Evolutionary conservation across 2,888 invertebrate genomes (phyloP), one percentile per base, ranked within the genome.

Genomic region (Synanthedon vespiformis): DNA sequence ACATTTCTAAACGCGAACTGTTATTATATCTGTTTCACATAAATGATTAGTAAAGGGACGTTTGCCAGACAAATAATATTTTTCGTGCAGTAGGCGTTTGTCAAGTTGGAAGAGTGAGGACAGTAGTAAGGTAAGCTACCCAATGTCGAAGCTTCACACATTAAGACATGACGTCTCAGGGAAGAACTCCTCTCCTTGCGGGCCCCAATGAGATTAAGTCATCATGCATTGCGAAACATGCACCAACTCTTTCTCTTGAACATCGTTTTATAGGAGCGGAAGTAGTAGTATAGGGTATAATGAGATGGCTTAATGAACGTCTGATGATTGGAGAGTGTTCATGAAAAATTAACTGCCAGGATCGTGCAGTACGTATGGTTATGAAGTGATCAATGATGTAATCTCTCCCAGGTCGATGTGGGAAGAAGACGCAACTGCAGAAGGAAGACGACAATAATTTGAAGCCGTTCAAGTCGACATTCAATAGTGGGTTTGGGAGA

Each of bases 381-480:
- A 73, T 78, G 72, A 72, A 70, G 70, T 74, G 75, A 77, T 65
- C 67, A 63, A 77, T 74, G 70, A 69, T 65, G 72, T 67, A 68
- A 78, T 77, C 73, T 74, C 72, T 73, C 80, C 78, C 80, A 72
- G 34, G 84, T 81, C 74, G 56, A 68, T 70, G 64, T 73, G 82
- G 78, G 77, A 72, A 73, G 74, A 76, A 75, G 72, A 76, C 70
- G 63, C 73, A 64, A 73, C 74, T 73, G 71, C 70, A 70, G 74
- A 78, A 77, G 72, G 68, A 64, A 74, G 72, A 76, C 72, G 72
- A 84, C 82, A 81, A 70, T 65, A 67, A 80, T 68, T 62, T 68
- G 44, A 44, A 44, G 44, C 44, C 44, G 44, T 44, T 44, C 68
- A 70, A 68, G 60, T 75, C 67, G 72, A 81, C 77, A 81, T 78